phyloP scores from a whole-genome alignment of 23 tunicate species.

The Ciona savignyi region DNA sequence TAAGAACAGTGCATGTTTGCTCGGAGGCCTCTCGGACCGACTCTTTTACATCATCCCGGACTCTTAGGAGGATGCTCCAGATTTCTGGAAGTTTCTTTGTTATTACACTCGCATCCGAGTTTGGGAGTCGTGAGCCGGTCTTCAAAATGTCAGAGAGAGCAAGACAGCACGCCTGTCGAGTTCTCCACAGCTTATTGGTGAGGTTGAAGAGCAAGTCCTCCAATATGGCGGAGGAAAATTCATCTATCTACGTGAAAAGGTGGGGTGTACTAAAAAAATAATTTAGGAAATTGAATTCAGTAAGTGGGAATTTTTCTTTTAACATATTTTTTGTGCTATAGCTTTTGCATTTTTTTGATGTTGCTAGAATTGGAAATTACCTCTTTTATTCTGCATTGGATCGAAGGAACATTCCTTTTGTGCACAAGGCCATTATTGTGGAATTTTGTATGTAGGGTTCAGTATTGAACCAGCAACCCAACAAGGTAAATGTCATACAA shows the following conservation, averaged over 20 bases:
- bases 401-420: no score
- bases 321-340: no score
- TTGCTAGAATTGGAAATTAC: no score
- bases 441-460: no score
- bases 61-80: constrained; percentile 41
- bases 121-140: constrained; percentile 19
- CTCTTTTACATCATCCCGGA: constrained; percentile 81
- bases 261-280: no score
- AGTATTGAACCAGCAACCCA: no score
- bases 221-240: constrained; percentile 12
- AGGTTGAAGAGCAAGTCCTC: constrained; percentile 43
- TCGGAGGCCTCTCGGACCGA: constrained; percentile 57
- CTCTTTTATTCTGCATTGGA: no score
- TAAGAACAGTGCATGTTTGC: constrained; percentile 32
- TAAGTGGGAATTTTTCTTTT: no score
- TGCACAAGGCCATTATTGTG: no score
- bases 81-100: constrained; percentile 30
- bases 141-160: constrained; percentile 72
- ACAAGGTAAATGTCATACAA: no score
- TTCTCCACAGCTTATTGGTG: constrained; percentile 51
- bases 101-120: background rate
- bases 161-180: constrained; percentile 56
- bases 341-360: no score
- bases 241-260: constrained; percentile 26
- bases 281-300: no score